These are phyloP conservation scores for Cryptotermes secundus DNA, from an alignment of 1,140 invertebrate genomes.

Conservation along the genomic window DNA sequence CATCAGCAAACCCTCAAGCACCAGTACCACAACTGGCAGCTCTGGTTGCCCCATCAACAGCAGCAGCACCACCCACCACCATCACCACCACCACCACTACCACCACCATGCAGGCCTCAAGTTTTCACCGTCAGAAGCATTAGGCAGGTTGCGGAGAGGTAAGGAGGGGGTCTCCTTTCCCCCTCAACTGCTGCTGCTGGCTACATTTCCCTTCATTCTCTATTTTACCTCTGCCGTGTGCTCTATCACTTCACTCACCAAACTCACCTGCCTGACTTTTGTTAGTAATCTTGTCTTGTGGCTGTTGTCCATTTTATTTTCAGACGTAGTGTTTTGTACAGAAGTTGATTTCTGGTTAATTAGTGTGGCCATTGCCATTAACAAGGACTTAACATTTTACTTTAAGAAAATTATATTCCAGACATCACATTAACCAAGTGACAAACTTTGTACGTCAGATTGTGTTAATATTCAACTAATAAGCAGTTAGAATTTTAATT, in stretches of 20 bases:
- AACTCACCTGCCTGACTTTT: conserved; percentile 2
- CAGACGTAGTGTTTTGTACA: background rate
- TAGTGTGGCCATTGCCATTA: background rate
- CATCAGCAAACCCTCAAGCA: conserved; percentile 22
- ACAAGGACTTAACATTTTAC: background rate
- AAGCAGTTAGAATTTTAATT: too few species aligned
- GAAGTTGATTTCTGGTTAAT: background rate
- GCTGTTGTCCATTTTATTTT: background rate
- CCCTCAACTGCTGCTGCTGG: background rate
- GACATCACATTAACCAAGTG: too few species aligned
- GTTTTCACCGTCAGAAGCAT: conserved; percentile 29
- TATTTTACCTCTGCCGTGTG: background rate
- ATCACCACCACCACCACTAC: conserved; percentile 39
- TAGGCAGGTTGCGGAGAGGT: conserved; percentile 35
- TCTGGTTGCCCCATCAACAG: conserved; percentile 46
- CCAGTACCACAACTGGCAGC: conserved; percentile 42
- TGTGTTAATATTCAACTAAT: too few species aligned
- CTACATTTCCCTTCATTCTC: background rate
- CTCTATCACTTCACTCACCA: background rate
- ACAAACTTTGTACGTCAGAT: too few species aligned
- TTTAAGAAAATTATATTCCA: too few species aligned
- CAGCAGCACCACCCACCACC: conserved; percentile 41
- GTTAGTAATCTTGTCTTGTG: background rate
- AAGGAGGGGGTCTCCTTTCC: conserved; percentile 30
- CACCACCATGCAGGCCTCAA: conserved; percentile 34